phyloP scores from a whole-genome alignment of 2,797 vertebrate species.

The Hipposideros larvatus region DNA sequence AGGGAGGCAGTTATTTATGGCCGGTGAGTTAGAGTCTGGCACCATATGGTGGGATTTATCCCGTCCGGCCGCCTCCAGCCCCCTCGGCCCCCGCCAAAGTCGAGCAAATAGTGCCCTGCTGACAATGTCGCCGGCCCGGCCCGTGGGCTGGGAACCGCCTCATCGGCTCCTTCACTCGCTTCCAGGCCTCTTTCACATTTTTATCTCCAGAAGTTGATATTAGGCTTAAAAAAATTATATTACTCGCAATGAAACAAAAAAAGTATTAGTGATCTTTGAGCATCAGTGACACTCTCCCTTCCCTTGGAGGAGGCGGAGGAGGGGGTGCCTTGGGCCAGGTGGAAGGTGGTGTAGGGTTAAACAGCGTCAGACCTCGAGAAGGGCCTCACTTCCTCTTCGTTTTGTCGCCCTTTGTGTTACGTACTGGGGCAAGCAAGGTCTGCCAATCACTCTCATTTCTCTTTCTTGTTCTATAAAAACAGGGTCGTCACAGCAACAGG shows the following conservation, averaged over 20 bases:
- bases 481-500: slow-evolving; percentile 93
- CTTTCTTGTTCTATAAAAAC: slow-evolving; percentile 91
- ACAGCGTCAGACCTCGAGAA: slow-evolving; percentile 92
- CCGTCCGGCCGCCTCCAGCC: slow-evolving; percentile 78
- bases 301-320: slow-evolving; percentile 58
- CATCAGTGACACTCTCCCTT: not conserved
- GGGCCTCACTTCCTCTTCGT: slow-evolving; percentile 94
- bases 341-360: slow-evolving; percentile 94
- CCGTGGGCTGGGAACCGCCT: not conserved
- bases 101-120: slow-evolving; percentile 51
- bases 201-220: slow-evolving; percentile 52
- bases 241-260: slow-evolving; percentile 76
- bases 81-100: not conserved
- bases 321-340: slow-evolving; percentile 88
- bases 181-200: not conserved
- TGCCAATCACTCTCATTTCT: slow-evolving; percentile 93
- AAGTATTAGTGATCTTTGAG: slow-evolving; percentile 70
- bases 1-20: slow-evolving; percentile 86
- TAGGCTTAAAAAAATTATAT: not conserved
- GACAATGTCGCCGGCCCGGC: slow-evolving; percentile 70
- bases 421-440: slow-evolving; percentile 93
- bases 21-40: slow-evolving; percentile 83
- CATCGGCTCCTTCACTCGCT: not conserved
- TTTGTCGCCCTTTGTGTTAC: slow-evolving; percentile 94
- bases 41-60: slow-evolving; percentile 87